A percentile compares a stretch with the other conserved stretches of the same genome.
These are phyloP conservation scores for Axea sp. DNA, from an alignment of 2,888 invertebrate genomes.

Conservation along the genomic window DNA sequence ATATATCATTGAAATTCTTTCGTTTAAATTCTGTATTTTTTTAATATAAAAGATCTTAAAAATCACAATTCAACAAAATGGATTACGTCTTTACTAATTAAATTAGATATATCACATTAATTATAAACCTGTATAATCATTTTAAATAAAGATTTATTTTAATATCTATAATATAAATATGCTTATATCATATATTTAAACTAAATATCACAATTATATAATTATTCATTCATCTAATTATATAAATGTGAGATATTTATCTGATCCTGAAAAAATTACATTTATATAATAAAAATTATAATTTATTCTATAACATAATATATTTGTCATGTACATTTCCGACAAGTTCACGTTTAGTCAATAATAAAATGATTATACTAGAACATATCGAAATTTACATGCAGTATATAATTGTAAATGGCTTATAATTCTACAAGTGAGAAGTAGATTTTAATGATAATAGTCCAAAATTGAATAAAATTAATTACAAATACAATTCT, in stretches of 20 bases:
- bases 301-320: conserved; percentile 42
- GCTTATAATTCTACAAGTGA: conserved; percentile 28
- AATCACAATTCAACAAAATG: too few relatives aligned
- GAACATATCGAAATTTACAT: conserved; percentile 45
- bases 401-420: conserved; percentile 32
- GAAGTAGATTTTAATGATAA: conserved; percentile 22
- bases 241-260: conserved; percentile 29
- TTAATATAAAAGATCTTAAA: too few relatives aligned
- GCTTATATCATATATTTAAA: conserved; percentile 23
- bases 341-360: conserved; percentile 45
- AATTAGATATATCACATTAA: too few relatives aligned
- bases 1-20: too few relatives aligned
- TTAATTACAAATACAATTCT: conserved; percentile 30
- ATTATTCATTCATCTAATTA: conserved; percentile 21
- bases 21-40: too few relatives aligned
- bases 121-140: too few relatives aligned
- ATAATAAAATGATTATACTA: conserved; percentile 39
- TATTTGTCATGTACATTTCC: conserved; percentile 30
- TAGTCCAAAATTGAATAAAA: conserved; percentile 29
- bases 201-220: conserved; percentile 34
- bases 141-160: conserved; percentile 39
- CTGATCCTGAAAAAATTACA: conserved; percentile 21
- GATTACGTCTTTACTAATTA: too few relatives aligned
- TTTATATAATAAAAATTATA: conserved; percentile 36
- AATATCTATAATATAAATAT: conserved; percentile 34